Evolutionary conservation across 2,797 vertebrate species (phyloP).

Genomic region (Basileuterus tristriatus): DNA sequence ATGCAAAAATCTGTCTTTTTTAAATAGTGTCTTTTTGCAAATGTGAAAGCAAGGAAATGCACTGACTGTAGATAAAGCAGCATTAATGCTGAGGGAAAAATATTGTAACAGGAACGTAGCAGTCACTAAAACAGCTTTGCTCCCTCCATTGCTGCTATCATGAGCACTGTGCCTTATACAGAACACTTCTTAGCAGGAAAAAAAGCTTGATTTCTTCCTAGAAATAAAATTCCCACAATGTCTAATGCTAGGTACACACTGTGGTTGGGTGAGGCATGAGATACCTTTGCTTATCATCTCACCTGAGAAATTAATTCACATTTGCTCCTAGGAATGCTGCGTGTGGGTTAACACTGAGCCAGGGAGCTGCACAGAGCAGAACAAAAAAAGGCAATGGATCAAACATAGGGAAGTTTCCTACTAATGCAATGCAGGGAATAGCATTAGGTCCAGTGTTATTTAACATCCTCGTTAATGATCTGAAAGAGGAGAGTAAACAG

Average conservation of each 20-base stretch:
- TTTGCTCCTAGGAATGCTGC: background rate
- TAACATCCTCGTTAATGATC: conserved; percentile 77
- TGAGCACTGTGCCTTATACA: background rate
- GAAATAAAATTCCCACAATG: conserved; percentile 5
- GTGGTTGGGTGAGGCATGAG: background rate
- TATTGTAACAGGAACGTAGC: background rate
- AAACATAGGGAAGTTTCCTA: conserved; percentile 1
- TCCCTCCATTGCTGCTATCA: background rate
- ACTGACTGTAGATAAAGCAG: conserved; percentile 55
- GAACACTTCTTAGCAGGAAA: background rate
- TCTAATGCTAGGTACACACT: background rate
- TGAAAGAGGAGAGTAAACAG: conserved; percentile 78
- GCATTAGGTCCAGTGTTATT: conserved; percentile 65
- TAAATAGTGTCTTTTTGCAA: conserved; percentile 41
- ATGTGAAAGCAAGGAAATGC: conserved; percentile 50
- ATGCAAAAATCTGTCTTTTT: conserved; percentile 52
- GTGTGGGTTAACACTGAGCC: background rate
- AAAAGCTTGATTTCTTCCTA: background rate
- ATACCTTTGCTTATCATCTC: background rate
- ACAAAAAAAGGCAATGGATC: background rate
- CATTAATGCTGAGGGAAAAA: conserved; percentile 1
- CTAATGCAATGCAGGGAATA: conserved; percentile 57
- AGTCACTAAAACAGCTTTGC: background rate
- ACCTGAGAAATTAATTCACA: background rate
- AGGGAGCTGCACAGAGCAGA: background rate